Evolutionary conservation across 1,140 invertebrate species (phyloP).

Genomic region (Delia radicum): DNA sequence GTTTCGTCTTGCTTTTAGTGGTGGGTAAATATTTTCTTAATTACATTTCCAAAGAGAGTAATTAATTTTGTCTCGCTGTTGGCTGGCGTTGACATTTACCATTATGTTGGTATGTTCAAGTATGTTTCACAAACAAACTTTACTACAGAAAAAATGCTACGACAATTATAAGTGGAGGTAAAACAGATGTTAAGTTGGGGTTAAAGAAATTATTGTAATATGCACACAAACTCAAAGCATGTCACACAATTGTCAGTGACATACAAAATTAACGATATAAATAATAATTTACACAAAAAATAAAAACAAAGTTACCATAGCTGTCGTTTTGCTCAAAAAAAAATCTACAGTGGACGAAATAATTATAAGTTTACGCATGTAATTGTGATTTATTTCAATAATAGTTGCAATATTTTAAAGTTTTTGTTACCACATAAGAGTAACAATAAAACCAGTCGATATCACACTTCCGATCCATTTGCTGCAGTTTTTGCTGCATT

Average conservation of each 20-base stretch:
- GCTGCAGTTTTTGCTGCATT: too few species aligned
- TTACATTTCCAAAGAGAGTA: constrained; percentile 56
- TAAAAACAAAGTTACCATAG: too few species aligned
- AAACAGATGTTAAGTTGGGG: constrained; percentile 14
- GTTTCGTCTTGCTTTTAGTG: background rate
- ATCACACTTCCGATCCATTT: too few species aligned
- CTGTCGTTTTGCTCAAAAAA: too few species aligned
- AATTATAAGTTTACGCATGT: too few species aligned
- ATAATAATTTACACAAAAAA: too few species aligned
- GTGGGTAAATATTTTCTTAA: constrained; percentile 53
- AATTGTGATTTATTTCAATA: too few species aligned
- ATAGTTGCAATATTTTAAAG: too few species aligned
- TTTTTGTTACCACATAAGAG: too few species aligned
- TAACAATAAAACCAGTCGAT: too few species aligned
- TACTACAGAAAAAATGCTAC: too few species aligned
- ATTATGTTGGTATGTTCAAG: constrained; percentile 32
- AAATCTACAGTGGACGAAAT: too few species aligned
- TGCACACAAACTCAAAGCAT: background rate
- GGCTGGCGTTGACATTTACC: constrained; percentile 50
- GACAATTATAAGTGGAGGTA: constrained; percentile 15
- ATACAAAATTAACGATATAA: constrained; percentile 18
- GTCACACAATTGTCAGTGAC: constrained; percentile 13
- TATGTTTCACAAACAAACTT: background rate
- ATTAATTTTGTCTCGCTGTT: constrained; percentile 54
- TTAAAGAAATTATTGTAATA: background rate